Evolutionary conservation across 1,140 invertebrate genomes (phyloP).

Genomic region (Aphelinus atriplicis): DNA sequence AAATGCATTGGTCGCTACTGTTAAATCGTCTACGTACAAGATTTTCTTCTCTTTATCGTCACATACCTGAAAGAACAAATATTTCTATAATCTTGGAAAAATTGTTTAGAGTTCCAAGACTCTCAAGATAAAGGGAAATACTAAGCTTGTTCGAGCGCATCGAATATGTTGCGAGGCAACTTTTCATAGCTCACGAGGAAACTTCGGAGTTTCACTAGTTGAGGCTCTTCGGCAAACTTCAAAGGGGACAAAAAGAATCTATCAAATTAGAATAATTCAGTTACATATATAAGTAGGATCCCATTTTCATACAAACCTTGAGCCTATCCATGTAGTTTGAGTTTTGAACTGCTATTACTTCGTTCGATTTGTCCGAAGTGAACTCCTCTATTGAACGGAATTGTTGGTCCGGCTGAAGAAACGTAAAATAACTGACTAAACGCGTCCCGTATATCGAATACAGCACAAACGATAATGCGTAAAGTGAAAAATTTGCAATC

Average conservation of each 20-base stretch:
- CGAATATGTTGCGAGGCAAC: not conserved
- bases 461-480: slow-evolving; percentile 41
- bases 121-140: not conserved
- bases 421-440: slow-evolving; percentile 43
- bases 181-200: not conserved
- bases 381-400: slow-evolving; percentile 43
- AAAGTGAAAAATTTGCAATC: slow-evolving; percentile 39
- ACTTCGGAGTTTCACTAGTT: not conserved
- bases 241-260: not conserved
- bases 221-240: not conserved
- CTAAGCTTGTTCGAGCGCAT: not conserved
- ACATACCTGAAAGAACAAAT: not conserved
- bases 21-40: not conserved
- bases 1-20: not conserved
- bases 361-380: slow-evolving; percentile 37
- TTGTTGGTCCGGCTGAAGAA: slow-evolving; percentile 32
- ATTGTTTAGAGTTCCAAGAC: not conserved
- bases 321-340: slow-evolving; percentile 2
- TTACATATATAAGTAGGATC: slow-evolving; percentile 1
- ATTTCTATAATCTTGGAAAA: no score
- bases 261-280: not conserved
- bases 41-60: not conserved
- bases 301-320: not conserved
- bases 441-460: slow-evolving; percentile 43
- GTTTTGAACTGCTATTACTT: slow-evolving; percentile 32